Evolutionary conservation across 2,797 vertebrate species (phyloP).

Genomic region (Pseudocheirus occidentalis): DNA sequence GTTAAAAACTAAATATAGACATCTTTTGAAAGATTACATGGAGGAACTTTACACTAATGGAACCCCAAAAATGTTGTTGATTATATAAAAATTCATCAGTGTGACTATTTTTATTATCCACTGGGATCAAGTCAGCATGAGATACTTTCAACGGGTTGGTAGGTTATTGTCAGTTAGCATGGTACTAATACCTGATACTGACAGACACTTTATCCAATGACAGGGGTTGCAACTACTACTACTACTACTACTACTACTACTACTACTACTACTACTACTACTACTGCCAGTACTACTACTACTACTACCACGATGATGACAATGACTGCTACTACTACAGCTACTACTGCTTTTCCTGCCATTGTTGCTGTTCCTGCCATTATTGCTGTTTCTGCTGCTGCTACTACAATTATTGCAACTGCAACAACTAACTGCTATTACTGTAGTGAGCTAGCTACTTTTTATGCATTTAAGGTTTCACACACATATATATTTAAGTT

Average conservation of each 20-base stretch:
- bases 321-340: neutral
- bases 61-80: neutral
- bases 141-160: neutral
- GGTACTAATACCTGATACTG: neutral
- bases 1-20: neutral
- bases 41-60: too few species aligned
- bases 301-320: too few species aligned
- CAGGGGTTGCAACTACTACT: neutral
- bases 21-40: too few species aligned
- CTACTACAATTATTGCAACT: neutral
- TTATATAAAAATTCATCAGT: neutral
- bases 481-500: too few species aligned
- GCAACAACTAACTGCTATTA: too few species aligned
- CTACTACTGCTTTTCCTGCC: neutral
- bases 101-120: neutral
- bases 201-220: neutral
- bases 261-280: too few species aligned
- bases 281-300: too few species aligned
- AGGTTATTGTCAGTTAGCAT: neutral
- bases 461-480: neutral
- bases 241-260: neutral
- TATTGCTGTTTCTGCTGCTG: too few species aligned
- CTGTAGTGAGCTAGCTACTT: neutral
- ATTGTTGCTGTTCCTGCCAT: too few species aligned
- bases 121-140: too few species aligned